Base-by-base conservation (phyloP, 2,113 vertebrate genomes). In the Bufo bufo region DNA sequence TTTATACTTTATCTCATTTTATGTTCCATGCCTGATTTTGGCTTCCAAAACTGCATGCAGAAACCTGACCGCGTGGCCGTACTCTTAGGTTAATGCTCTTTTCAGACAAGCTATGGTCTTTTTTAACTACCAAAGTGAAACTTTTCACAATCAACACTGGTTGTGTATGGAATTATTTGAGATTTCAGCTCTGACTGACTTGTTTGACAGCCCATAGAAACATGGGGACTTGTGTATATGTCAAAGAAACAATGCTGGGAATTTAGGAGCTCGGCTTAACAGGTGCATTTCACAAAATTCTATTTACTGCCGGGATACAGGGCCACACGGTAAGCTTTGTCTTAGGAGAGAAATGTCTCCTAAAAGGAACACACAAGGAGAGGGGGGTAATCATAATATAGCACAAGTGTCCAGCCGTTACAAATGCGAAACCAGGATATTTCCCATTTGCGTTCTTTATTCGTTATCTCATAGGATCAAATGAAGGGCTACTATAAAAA, bases 231-330 rank as follows among this genome's bases (percentile, higher is more conserved):
- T 77, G 56, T 85, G 84, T 77, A 49, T 23, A 61, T 61, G 71
- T 45, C n/a, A 47, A 20, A 66, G 75, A 79, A 79, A 79, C 45
- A 80, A 86, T 86, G 13, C 50, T 23, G 75, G 78, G 85, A 86
- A 86, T 86, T 49, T 66, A 56, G 61, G 50, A 80, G 19, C 23
- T 69, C 45, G 23, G 8, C 23, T 6, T 80, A 87, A 80, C 85
- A 87, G 85, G 85, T 87, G 85, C 77, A 69, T 80, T 49, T 86
- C 47, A 78, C 58, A 74, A 84, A 56, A 56, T 58, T 0, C 50
- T 63, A 52, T 83, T 43, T 56, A 19, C 20, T 84, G 65, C 52
- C 17, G 13, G 12, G 77, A 80, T 3, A 6, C 50, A 45, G 52
- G 50, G 66, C 66, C 66, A 56, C 61, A 66, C 43, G 47, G 47